Conservation (phyloP, 2,113 vertebrate species). For the mouse (Mus musculus) region DNA sequence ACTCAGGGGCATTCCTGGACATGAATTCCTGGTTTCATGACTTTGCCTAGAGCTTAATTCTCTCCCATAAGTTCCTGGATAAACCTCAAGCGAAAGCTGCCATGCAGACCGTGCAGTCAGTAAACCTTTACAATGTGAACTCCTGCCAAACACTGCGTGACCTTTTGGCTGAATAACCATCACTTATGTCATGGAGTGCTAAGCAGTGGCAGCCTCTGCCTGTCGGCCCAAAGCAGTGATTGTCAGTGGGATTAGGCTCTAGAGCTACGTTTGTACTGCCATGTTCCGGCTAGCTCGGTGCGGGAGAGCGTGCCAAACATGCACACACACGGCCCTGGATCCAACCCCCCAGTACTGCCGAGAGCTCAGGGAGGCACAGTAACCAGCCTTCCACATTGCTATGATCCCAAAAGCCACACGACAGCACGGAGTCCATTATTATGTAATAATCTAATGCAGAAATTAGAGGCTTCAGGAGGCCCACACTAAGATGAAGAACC, state of each 20-base stretch:
- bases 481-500: background rate
- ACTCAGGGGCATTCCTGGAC: background rate
- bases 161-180: background rate
- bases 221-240: background rate
- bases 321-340: background rate
- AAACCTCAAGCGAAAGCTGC: background rate
- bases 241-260: background rate
- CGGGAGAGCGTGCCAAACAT: background rate
- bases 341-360: background rate
- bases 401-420: background rate
- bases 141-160: background rate
- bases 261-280: background rate
- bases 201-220: background rate
- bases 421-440: background rate
- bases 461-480: slow-evolving; percentile 22
- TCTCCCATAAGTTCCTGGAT: background rate
- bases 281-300: background rate
- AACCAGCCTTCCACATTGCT: background rate
- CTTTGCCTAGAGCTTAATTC: background rate
- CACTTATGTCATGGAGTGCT: background rate
- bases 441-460: slow-evolving; percentile 18
- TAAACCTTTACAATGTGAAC: background rate
- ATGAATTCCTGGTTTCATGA: background rate
- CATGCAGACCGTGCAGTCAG: background rate
- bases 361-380: no score